Conservation (phyloP, 2,797 vertebrate genomes). For the Allobates femoralis region DNA sequence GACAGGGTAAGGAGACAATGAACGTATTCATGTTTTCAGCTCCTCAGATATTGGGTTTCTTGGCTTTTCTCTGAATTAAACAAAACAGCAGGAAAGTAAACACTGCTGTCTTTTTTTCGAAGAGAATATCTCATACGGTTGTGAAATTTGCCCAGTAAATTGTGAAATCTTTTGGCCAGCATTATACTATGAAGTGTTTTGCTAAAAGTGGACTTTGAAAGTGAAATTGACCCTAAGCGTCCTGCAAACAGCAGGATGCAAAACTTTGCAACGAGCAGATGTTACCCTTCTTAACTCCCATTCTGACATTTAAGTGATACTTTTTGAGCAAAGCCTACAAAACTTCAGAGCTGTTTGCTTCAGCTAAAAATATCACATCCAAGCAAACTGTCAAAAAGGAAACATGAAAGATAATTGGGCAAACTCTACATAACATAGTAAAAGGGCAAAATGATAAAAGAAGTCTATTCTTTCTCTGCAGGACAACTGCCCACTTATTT, state of each 20-base stretch:
- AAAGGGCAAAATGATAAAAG: not conserved
- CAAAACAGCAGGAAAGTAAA: conserved; percentile 45
- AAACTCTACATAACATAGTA: not conserved
- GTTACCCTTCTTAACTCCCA: conserved; percentile 54
- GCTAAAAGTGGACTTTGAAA: conserved; percentile 65
- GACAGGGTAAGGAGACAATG: conserved; percentile 84
- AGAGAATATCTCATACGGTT: conserved; percentile 44
- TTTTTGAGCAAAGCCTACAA: conserved; percentile 42
- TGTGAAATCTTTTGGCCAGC: conserved; percentile 21
- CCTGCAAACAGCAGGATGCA: conserved; percentile 68
- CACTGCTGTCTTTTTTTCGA: not conserved
- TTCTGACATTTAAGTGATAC: conserved; percentile 42
- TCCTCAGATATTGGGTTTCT: not conserved
- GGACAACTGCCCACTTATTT: conserved; percentile 96
- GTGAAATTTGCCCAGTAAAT: conserved; percentile 44
- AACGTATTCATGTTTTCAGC: conserved; percentile 32
- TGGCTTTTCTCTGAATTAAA: conserved; percentile 26
- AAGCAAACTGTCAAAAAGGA: not conserved
- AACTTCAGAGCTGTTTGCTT: not conserved
- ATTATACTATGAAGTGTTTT: conserved; percentile 52
- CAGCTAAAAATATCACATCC: conserved; percentile 51
- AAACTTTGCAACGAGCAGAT: conserved; percentile 69
- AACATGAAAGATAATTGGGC: not conserved
- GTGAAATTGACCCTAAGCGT: conserved; percentile 39
- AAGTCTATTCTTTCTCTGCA: conserved; percentile 66